A percentile compares a stretch with the other conserved stretches of the same genome.
These are phyloP conservation scores for Cyphomyrmex costatus DNA, from an alignment of 1,140 invertebrate species.

Conservation along the genomic window DNA sequence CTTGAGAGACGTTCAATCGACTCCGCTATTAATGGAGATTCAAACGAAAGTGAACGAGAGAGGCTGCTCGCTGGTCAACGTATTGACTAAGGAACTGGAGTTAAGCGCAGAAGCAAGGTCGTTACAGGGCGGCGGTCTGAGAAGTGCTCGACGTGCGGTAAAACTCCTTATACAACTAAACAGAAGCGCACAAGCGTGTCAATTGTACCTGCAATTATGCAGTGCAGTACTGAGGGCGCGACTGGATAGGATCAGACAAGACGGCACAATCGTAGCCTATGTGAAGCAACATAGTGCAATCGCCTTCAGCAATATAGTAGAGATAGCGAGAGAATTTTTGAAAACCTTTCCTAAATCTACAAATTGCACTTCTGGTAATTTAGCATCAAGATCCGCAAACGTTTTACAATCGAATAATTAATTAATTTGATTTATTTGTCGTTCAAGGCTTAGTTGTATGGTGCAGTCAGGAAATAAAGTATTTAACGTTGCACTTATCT, in stretches of 20 bases:
- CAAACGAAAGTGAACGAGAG: conserved; percentile 88
- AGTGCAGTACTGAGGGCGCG: conserved; percentile 94
- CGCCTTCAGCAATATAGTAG: conserved; percentile 95
- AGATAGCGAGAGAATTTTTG: conserved; percentile 95
- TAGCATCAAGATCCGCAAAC: conserved; percentile 58
- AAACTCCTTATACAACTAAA: conserved; percentile 95
- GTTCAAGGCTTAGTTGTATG: conserved; percentile 94
- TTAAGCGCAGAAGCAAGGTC: conserved; percentile 94
- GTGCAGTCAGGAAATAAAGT: conserved; percentile 95
- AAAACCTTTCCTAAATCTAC: conserved; percentile 92
- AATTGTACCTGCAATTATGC: conserved; percentile 95
- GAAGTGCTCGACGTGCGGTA: conserved; percentile 94
- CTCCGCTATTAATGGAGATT: conserved; percentile 83
- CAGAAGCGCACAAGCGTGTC: conserved; percentile 92
- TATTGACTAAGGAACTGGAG: conserved; percentile 95
- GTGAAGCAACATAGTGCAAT: conserved; percentile 94
- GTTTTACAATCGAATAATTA: not conserved
- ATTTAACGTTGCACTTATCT: conserved; percentile 93
- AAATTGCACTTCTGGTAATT: conserved; percentile 91
- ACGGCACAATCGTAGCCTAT: conserved; percentile 95
- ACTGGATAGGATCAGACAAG: conserved; percentile 94
- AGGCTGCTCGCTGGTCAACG: conserved; percentile 93
- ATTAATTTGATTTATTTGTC: conserved; percentile 26
- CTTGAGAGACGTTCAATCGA: conserved; percentile 83
- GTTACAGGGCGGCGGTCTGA: conserved; percentile 94